Evolutionary conservation across 2,888 invertebrate species (phyloP).

Genomic region (Psylliodes chrysocephalus): DNA sequence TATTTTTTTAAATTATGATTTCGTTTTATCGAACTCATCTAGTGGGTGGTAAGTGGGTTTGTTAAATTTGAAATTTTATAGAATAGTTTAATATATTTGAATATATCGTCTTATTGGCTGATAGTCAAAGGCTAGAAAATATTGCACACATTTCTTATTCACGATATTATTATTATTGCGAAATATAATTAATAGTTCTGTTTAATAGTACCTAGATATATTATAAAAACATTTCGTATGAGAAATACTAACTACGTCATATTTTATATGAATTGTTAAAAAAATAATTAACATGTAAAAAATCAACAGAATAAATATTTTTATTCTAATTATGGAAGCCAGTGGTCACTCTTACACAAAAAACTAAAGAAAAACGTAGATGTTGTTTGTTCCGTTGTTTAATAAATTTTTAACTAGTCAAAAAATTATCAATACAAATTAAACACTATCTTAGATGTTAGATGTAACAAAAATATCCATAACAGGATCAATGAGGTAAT

Average conservation of each 20-base stretch:
- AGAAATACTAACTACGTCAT: constrained; percentile 35
- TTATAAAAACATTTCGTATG: constrained; percentile 33
- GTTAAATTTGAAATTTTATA: no score
- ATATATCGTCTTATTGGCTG: constrained; percentile 20
- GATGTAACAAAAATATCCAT: no score
- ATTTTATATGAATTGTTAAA: constrained; percentile 38
- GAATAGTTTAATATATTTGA: no score
- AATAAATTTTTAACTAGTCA: no score
- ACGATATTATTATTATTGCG: constrained; percentile 36
- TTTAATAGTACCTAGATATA: constrained; percentile 26
- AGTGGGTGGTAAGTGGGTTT: no score
- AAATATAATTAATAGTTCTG: constrained; percentile 28
- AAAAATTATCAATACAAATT: no score
- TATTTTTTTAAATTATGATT: no score
- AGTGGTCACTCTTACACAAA: constrained; percentile 42
- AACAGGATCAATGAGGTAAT: no score
- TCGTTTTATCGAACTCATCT: no score
- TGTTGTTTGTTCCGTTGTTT: no score
- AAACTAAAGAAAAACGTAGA: constrained; percentile 23
- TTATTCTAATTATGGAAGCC: constrained; percentile 43
- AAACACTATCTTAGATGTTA: no score
- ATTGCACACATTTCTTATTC: constrained; percentile 50
- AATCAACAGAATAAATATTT: constrained; percentile 42
- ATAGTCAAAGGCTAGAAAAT: constrained; percentile 45
- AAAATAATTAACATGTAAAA: constrained; percentile 42